Base-by-base conservation (phyloP, 2,888 invertebrate species). In the Athetis lepigone region DNA sequence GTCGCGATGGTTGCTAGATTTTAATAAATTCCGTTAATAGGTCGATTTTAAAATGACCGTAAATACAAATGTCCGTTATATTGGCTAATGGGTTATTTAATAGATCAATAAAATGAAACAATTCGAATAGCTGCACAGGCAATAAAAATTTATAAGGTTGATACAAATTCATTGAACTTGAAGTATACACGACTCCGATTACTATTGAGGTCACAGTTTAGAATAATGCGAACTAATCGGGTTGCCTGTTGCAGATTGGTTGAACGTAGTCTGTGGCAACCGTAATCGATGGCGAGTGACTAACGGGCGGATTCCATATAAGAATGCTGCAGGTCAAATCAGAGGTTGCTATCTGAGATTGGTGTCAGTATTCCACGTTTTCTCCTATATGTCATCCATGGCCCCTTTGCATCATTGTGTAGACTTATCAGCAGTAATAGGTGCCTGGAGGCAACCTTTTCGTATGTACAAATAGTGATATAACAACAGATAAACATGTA, bases 221-320 rank as follows among this genome's bases (percentile, higher is more conserved):
- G 63, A 78, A 77, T 79, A 75, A 64, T 77, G 58, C 43, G 19
- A 55, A 74, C 62, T 65, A 61, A 66, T 63, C 75, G 39, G 50
- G 70, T 59, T 37, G 65, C 45, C 39, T 54, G 57, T 58, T 58
- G 73, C 51, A 65, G 63, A 62, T 52, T 43, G 54, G 45, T 63
- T 33, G 67, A 55, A 54, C 27, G 33, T 52, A 60, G 54, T 52
- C 66, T 78, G 63, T 56, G 83, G 67, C 88, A 92, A 78, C 90
- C 91, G 91, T 91, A 85, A 87, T 83, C 82, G 81, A 81, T 79
- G 80, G 77, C 80, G 86, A 86, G 87, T 88, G 85, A 87, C 83
- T 93, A 94, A 93, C 93, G 92, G 92, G 85, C 86, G 79, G 83
- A 85, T 90, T 86, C 92, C 94, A 84, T 93, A 92, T 92, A 92